Evolutionary conservation across 2,797 vertebrate genomes (phyloP).

Genomic region (Varecia variegata): DNA sequence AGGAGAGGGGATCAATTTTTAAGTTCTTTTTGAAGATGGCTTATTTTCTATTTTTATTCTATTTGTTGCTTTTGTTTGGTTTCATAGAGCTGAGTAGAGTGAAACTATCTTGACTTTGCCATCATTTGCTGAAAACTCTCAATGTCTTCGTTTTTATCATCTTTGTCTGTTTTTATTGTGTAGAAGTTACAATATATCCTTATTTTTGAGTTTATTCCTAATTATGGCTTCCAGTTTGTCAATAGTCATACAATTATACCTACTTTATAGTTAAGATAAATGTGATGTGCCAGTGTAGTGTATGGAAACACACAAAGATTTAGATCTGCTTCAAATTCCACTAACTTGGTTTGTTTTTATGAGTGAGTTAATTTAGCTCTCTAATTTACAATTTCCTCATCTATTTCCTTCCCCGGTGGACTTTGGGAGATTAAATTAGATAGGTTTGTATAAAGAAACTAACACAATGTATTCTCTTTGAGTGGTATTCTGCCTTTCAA

Average conservation of each 20-base stretch:
- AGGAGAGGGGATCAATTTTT: not conserved
- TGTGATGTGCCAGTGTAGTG: not conserved
- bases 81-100: not conserved
- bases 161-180: not conserved
- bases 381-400: not conserved
- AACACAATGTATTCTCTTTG: not conserved
- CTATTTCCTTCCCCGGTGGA: not conserved
- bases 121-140: not conserved
- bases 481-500: not conserved
- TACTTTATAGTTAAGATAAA: not conserved
- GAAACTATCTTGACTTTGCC: not conserved
- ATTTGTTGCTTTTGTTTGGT: not conserved
- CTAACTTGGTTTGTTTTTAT: not conserved
- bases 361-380: not conserved
- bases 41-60: not conserved
- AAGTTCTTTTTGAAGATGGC: not conserved
- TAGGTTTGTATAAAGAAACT: not conserved
- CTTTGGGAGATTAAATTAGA: not conserved
- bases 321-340: not conserved
- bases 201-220: not conserved
- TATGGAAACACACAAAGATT: not conserved
- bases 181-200: not conserved
- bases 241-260: not conserved
- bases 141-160: not conserved
- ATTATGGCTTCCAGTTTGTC: not conserved